Evolutionary conservation across 2,888 invertebrate species (phyloP).

Genomic region (Melieria picta): DNA sequence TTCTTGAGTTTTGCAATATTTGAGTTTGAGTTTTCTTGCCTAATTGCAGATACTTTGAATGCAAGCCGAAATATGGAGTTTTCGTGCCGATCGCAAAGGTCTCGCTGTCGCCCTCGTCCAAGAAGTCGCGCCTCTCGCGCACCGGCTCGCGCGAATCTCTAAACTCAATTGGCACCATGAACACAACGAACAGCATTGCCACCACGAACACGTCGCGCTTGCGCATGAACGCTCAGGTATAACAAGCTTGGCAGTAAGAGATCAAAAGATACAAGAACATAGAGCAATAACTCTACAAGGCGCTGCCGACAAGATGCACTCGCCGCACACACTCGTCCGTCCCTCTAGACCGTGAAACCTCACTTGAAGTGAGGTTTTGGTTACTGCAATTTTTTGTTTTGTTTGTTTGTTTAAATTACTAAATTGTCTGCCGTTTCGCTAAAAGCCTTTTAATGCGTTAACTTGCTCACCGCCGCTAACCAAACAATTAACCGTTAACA

Average conservation of each 20-base stretch:
- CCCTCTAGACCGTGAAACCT: too few relatives aligned
- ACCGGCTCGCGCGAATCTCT: slow-evolving; percentile 88
- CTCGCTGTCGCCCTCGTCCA: slow-evolving; percentile 81
- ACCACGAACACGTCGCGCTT: slow-evolving; percentile 68
- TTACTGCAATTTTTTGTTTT: neutral
- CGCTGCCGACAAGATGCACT: neutral
- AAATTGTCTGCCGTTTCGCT: too few relatives aligned
- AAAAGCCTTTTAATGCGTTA: neutral
- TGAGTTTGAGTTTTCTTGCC: neutral
- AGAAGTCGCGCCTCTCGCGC: slow-evolving; percentile 74
- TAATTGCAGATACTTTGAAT: slow-evolving; percentile 88
- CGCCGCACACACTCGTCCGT: too few relatives aligned
- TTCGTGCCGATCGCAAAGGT: slow-evolving; percentile 95
- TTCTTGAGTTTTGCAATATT: neutral
- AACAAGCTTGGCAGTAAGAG: slow-evolving; percentile 32
- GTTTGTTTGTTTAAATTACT: neutral
- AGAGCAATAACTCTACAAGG: neutral
- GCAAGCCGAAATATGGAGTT: slow-evolving; percentile 88
- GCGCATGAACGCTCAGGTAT: slow-evolving; percentile 65
- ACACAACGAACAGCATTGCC: slow-evolving; percentile 71
- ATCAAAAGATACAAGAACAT: slow-evolving; percentile 13
- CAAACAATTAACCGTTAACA: slow-evolving; percentile 36
- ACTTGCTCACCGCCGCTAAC: slow-evolving; percentile 21
- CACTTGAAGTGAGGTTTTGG: neutral
- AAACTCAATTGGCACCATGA: slow-evolving; percentile 74